Evolutionary conservation across 2,113 vertebrate species (phyloP).

Genomic region (Sylvietta virens): DNA sequence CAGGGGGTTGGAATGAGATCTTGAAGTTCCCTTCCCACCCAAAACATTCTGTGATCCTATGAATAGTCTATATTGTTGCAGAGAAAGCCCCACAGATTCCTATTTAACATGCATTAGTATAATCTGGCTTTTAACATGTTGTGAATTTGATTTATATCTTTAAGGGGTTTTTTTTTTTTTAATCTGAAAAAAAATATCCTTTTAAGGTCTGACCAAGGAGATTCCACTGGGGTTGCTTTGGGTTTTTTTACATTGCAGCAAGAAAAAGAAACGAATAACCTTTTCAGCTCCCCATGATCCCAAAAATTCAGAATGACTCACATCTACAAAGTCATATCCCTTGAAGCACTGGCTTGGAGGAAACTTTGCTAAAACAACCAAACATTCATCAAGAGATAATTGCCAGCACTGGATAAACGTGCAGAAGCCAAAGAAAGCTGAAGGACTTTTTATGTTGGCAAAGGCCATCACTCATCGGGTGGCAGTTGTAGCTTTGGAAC

Average conservation of each 20-base stretch:
- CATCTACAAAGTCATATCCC: neutral
- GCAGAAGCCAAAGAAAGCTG: neutral
- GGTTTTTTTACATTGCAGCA: neutral
- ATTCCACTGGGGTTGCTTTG: neutral
- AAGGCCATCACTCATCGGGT: constrained; percentile 12
- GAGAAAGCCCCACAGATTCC: neutral
- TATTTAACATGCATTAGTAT: neutral
- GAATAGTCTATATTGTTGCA: neutral
- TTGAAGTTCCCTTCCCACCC: neutral
- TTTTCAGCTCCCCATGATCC: neutral
- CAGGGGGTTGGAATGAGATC: neutral
- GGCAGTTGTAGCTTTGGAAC: constrained; percentile 44
- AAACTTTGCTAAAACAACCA: constrained; percentile 5
- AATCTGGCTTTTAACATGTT: neutral
- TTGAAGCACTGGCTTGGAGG: neutral
- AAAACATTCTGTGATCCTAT: neutral
- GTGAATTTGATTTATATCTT: neutral
- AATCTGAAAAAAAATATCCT: neutral
- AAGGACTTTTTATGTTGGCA: neutral
- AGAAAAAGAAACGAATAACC: neutral
- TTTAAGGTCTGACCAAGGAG: neutral
- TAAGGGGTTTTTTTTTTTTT: neutral
- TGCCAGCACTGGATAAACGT: neutral
- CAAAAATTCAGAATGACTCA: neutral
- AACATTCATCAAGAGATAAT: constrained; percentile 30